Evolutionary conservation across 2,888 invertebrate species (phyloP), one percentile per base, ranked within the genome.

Genomic region (Diplazon laetatorius): DNA sequence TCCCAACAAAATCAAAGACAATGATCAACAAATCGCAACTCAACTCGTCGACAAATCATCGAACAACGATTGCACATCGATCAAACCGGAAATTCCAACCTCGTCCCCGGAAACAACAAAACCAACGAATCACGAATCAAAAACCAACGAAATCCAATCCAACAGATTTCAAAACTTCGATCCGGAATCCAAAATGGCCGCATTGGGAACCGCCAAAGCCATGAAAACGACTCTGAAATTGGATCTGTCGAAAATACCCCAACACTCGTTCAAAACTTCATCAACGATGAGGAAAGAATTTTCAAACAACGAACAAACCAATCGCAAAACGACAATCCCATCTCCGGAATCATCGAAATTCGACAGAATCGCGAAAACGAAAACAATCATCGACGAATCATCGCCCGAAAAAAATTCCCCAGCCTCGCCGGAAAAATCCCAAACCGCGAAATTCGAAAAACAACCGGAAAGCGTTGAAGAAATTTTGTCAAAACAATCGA

Each of bases 181-280:
- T 37, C n/a, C n/a, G n/a, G 2, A 8, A 30, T 6, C 30, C 30
- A 4, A 8, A n/a, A n/a, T n/a, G n/a, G n/a, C 77, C 0, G 42
- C 57, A 6, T 18, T 78, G 0, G 74, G 70, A 55, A 39, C 71
- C 9, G 46, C 75, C n/a, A 86, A 85, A 44, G 77, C 85, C 0
- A 88, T 78, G 62, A 80, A 89, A 52, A 83, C 82, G 6, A 88
- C 85, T 63, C 76, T 90, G 57, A 90, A 89, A 75, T 80, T 90
- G 8, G 90, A 90, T 63, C 76, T 90, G 0, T 87, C 90, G 0
- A 90, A 89, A 69, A 90, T 90, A 60, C 90, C 90, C 0, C 90
- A 89, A 57, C 89, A 90, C 69, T 83, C 87, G 5, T 89, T 88
- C 72, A 85, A 89, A 65, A 85, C 20, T 18, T 20, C 63, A 8